Conservation (phyloP, 2,113 vertebrate species). For the Pachyramphus minor region DNA sequence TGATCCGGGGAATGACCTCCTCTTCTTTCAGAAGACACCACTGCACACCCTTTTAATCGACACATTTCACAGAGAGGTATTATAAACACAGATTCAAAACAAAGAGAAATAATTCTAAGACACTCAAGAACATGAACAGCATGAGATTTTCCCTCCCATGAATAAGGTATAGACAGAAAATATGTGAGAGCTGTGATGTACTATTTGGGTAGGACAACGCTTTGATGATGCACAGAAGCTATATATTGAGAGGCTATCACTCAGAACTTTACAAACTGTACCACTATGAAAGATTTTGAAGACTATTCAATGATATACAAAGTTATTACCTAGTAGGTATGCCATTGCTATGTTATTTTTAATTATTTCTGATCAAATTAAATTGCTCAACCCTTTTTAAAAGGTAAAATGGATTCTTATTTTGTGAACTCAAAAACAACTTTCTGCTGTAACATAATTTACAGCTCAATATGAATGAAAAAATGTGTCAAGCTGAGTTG, state of each 20-base stretch:
- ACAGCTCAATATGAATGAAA: neutral
- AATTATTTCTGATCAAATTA: neutral
- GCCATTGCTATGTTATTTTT: neutral
- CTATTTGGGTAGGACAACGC: neutral
- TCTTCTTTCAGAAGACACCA: constrained; percentile 90
- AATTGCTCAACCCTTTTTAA: neutral
- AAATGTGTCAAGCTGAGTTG: neutral
- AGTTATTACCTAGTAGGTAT: neutral
- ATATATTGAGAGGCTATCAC: neutral
- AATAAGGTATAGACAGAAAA: neutral
- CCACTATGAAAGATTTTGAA: neutral
- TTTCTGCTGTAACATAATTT: neutral
- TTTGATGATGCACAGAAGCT: neutral
- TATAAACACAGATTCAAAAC: constrained; percentile 1
- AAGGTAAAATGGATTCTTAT: neutral
- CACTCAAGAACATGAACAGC: neutral
- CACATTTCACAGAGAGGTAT: constrained; percentile 57
- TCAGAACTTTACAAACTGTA: neutral
- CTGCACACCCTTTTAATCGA: constrained; percentile 86
- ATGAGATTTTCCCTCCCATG: too few species aligned
- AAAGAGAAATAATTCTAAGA: neutral
- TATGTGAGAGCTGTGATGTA: neutral
- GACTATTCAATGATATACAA: neutral
- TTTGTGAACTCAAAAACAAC: neutral
- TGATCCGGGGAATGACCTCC: constrained; percentile 82